phyloP scores from a whole-genome alignment of 2,888 invertebrate genomes.

The Hemithea aestivaria region DNA sequence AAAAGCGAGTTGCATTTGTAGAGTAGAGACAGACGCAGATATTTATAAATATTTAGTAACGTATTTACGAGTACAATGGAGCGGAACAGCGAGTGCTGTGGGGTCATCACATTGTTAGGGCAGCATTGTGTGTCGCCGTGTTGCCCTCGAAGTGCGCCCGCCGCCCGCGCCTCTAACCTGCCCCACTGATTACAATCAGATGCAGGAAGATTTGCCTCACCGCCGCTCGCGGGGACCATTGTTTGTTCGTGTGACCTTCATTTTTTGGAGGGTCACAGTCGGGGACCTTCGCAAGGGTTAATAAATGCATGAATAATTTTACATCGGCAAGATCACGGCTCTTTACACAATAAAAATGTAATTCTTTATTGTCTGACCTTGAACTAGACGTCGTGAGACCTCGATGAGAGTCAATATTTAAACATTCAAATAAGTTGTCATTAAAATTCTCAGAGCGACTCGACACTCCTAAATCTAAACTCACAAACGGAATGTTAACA shows the following conservation, averaged over 20 bases:
- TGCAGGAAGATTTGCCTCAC: constrained; percentile 4
- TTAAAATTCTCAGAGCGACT: constrained; percentile 12
- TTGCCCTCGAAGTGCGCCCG: neutral
- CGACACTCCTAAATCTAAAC: constrained; percentile 6
- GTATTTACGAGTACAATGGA: constrained; percentile 47
- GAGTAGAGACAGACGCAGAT: constrained; percentile 28
- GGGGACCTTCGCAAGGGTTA: constrained; percentile 4
- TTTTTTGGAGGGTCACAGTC: constrained; percentile 3
- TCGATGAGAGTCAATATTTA: no score
- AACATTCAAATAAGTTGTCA: neutral
- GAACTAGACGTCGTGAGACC: constrained; percentile 2
- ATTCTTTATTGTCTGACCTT: neutral
- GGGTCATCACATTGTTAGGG: constrained; percentile 49
- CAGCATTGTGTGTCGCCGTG: constrained; percentile 20
- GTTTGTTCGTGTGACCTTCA: constrained; percentile 12
- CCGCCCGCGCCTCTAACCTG: constrained; percentile 23
- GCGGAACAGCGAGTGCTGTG: constrained; percentile 44
- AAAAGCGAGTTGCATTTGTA: constrained; percentile 6
- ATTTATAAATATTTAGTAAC: constrained; percentile 51
- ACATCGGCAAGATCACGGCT: no score
- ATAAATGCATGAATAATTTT: no score
- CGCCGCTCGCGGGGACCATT: constrained; percentile 14
- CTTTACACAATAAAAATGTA: no score
- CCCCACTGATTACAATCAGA: constrained; percentile 11
- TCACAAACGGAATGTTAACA: no score